Conservation (phyloP, 2,888 invertebrate species). For the Coelinius sp. region DNA sequence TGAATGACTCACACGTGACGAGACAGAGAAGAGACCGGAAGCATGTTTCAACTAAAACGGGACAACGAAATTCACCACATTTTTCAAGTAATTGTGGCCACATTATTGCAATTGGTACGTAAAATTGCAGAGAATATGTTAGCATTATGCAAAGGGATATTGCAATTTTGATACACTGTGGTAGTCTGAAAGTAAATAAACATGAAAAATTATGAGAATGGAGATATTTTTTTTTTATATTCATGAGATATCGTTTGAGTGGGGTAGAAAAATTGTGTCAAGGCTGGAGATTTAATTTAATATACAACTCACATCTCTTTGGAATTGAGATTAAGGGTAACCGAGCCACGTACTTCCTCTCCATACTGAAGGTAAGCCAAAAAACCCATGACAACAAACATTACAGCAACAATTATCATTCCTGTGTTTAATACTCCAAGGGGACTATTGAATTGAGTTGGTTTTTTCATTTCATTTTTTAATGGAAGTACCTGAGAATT, state of each 20-base stretch:
- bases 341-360: constrained; percentile 83
- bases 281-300: constrained; percentile 2
- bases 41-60: constrained; percentile 77
- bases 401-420: constrained; percentile 83
- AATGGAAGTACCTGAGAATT: constrained; percentile 86
- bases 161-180: constrained; percentile 85
- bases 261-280: not conserved
- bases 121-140: constrained; percentile 95
- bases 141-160: constrained; percentile 90
- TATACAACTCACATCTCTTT: constrained; percentile 73
- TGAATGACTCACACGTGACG: constrained; percentile 83
- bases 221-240: not conserved
- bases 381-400: constrained; percentile 88
- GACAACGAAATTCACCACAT: constrained; percentile 74
- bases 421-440: constrained; percentile 92
- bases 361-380: constrained; percentile 93
- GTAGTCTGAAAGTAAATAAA: constrained; percentile 74
- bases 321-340: constrained; percentile 87
- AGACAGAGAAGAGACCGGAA: constrained; percentile 83
- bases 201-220: constrained; percentile 31
- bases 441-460: constrained; percentile 82
- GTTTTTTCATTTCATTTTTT: constrained; percentile 91
- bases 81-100: constrained; percentile 80
- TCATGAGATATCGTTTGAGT: not conserved
- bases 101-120: constrained; percentile 92